Evolutionary conservation across 2,888 invertebrate species (phyloP).

Genomic region (Mythimna ferrago): DNA sequence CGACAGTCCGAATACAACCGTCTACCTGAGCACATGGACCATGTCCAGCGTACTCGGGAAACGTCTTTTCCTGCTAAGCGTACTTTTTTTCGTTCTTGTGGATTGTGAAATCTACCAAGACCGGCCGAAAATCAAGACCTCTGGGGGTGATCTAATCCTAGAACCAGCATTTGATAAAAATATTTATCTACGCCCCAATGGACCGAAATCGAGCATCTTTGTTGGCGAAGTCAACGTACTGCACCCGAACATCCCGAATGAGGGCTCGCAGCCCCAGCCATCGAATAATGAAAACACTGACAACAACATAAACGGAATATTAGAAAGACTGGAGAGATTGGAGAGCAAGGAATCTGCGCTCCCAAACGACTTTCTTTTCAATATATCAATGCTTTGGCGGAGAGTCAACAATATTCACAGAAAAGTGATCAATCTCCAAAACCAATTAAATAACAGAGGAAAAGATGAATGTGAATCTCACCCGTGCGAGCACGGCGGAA

Average conservation of each 20-base stretch:
- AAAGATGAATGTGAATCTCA: constrained; percentile 93
- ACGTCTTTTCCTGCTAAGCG: constrained; percentile 66
- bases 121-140: constrained; percentile 88
- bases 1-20: constrained; percentile 53
- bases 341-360: constrained; percentile 69
- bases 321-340: constrained; percentile 76
- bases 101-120: constrained; percentile 91
- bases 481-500: constrained; percentile 96
- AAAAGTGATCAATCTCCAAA: constrained; percentile 84
- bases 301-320: constrained; percentile 67
- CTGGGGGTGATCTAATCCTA: constrained; percentile 95
- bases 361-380: constrained; percentile 67
- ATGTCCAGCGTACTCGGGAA: constrained; percentile 74
- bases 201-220: constrained; percentile 92
- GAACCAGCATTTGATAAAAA: constrained; percentile 94
- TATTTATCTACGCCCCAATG: constrained; percentile 93
- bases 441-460: constrained; percentile 83
- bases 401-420: constrained; percentile 77
- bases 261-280: constrained; percentile 48
- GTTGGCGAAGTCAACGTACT: constrained; percentile 93
- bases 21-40: constrained; percentile 65
- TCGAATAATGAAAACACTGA: constrained; percentile 61
- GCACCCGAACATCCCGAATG: constrained; percentile 79
- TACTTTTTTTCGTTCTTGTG: constrained; percentile 68
- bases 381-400: constrained; percentile 74